Base-by-base conservation (phyloP, 2,113 vertebrate species). In the Sapayoa aenigma region DNA sequence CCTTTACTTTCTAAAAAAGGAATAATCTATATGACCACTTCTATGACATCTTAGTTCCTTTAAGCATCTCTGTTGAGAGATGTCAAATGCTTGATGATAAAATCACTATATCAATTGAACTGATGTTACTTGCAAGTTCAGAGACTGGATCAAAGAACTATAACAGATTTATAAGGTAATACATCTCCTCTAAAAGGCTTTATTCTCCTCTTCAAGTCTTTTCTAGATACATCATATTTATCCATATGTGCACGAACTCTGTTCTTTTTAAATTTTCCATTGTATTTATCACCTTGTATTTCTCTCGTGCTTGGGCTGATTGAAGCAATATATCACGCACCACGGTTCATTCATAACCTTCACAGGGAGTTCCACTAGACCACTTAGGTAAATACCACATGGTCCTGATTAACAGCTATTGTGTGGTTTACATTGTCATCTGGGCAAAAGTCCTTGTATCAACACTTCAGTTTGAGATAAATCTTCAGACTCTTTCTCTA, bases 361-460 rank as follows among this genome's bases (percentile, higher is more conserved):
- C 82, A 53, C 20, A 53, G 53, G 28, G 72, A 88, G 85, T 33
- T 84, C 67, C 88, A 90, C 59, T 84, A 73, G 86, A 92, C 75
- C 72, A 67, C 66, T 92, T 94, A 89, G 88, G 92, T 86, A 95
- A 95, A 96, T 80, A 93, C 42, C 92, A 95, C 83, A 74, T 88
- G 76, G 80, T 90, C 27, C 56, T 87, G 76, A 90, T 95, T 84
- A 95, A 86, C 55, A 71, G 46, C 74, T 95, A 89, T 86, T 89
- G 65, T 86, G 85, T 12, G 33, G 65, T 81, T 94, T 95, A 84
- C 83, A 86, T 92, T 93, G 94, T 93, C 47, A 59, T 90, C 72
- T 50, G 67, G 79, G 80, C 83, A 84, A 71, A 96, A 92, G 68
- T 89, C 79, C 65, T 86, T 81, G 39, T 92, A 93, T 89, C 89